phyloP scores from a whole-genome alignment of 2,888 invertebrate species.

The Mimas tiliae region DNA sequence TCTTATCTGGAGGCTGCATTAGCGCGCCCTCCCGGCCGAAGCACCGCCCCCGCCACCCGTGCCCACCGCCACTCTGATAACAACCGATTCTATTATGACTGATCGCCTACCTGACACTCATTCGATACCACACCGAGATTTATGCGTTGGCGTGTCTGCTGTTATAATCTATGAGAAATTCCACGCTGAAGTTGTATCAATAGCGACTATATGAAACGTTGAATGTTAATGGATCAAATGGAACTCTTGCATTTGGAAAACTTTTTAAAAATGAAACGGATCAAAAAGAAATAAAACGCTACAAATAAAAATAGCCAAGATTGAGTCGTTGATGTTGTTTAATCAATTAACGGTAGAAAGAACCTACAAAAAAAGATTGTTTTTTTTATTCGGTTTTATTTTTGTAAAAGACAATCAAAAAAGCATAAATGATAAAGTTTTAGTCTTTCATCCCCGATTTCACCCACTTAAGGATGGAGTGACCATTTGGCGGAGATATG shows the following conservation, averaged over 20 bases:
- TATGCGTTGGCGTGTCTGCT: constrained; percentile 12
- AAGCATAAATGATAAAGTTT: too few relatives aligned
- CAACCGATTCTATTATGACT: constrained; percentile 67
- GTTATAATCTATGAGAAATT: constrained; percentile 5
- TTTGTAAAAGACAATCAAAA: too few relatives aligned
- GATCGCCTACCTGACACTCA: constrained; percentile 45
- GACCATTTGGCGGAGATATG: too few relatives aligned
- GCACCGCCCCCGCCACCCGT: constrained; percentile 47
- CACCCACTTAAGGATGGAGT: too few relatives aligned
- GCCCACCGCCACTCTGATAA: constrained; percentile 49
- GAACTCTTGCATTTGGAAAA: neutral
- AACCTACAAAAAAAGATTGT: too few relatives aligned
- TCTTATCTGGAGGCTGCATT: constrained; percentile 76
- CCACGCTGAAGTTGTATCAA: constrained; percentile 1
- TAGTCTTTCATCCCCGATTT: too few relatives aligned
- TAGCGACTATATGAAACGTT: constrained; percentile 1
- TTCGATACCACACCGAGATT: constrained; percentile 7
- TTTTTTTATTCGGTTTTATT: too few relatives aligned
- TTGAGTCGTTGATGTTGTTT: too few relatives aligned
- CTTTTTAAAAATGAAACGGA: too few relatives aligned
- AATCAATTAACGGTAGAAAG: too few relatives aligned
- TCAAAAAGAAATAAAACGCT: neutral
- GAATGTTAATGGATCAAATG: neutral
- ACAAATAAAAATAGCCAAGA: neutral
- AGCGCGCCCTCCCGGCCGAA: constrained; percentile 55